These are phyloP conservation scores for Sebastolobus alascanus DNA, from an alignment of 2,797 vertebrate species.

Conservation along the genomic window DNA sequence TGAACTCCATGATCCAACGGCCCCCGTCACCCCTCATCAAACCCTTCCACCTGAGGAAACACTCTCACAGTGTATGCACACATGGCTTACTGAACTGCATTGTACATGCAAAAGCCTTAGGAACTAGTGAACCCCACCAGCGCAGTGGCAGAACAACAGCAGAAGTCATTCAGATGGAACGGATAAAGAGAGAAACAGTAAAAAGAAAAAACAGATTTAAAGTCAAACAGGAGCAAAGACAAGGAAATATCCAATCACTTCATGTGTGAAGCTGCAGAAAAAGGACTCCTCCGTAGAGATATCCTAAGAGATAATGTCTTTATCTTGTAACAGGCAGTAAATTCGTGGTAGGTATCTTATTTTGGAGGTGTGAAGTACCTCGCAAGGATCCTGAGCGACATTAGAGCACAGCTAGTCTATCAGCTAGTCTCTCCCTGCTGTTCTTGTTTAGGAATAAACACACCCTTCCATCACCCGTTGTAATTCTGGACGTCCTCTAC, in stretches of 20 bases:
- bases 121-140: constrained; percentile 19
- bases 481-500: constrained; percentile 46
- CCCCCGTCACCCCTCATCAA: background rate
- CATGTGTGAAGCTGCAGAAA: constrained; percentile 1
- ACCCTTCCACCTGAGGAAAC: constrained; percentile 18
- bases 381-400: background rate
- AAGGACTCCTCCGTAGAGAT: background rate
- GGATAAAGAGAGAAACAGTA: background rate
- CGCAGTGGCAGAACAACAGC: constrained; percentile 25
- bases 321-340: background rate
- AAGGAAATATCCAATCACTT: background rate
- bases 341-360: constrained; percentile 2
- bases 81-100: background rate
- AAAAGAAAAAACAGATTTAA: background rate
- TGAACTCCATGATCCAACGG: constrained; percentile 22
- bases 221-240: background rate
- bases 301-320: constrained; percentile 5
- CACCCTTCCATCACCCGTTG: constrained; percentile 30
- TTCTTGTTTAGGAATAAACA: constrained; percentile 30
- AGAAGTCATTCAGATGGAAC: constrained; percentile 26
- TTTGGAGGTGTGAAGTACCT: constrained; percentile 33
- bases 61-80: constrained; percentile 15
- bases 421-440: constrained; percentile 27
- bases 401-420: constrained; percentile 13
- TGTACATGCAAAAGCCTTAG: constrained; percentile 12